These are phyloP conservation scores for Mandrillus leucophaeus DNA, from an alignment of 2,113 vertebrate genomes.

Conservation along the genomic window DNA sequence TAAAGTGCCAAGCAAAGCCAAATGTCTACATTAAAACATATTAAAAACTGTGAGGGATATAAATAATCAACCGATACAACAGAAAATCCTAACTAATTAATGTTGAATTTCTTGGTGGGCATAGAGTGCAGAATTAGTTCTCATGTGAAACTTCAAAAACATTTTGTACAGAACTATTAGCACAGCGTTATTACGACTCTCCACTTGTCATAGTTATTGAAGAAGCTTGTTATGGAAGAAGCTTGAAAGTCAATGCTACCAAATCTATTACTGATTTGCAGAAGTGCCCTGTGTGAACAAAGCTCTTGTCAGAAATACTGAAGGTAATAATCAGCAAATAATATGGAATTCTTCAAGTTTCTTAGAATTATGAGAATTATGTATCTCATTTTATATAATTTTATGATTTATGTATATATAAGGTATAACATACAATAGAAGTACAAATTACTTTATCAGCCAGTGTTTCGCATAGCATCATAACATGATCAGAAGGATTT, in stretches of 20 bases:
- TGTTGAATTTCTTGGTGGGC: not conserved
- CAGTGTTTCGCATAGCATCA: not conserved
- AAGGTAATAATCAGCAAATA: not conserved
- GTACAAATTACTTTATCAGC: not conserved
- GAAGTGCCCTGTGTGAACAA: not conserved
- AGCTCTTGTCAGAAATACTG: not conserved
- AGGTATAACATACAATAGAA: not conserved
- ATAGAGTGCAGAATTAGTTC: not conserved
- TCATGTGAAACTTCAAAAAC: conserved; percentile 17
- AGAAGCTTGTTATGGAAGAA: not conserved
- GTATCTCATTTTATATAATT: not conserved
- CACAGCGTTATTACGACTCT: not conserved
- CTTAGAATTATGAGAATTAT: not conserved
- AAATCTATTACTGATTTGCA: not conserved
- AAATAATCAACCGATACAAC: not conserved
- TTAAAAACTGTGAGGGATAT: not conserved
- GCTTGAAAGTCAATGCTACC: not conserved
- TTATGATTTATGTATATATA: not conserved
- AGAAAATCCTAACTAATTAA: not conserved
- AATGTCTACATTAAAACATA: not conserved
- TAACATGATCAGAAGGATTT: not conserved
- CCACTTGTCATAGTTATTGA: not conserved
- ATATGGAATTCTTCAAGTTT: not conserved
- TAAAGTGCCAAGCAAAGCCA: not conserved
- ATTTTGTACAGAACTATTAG: not conserved